Percentiles rank a stretch among this genome's conserved stretches.
These are phyloP conservation scores for Sminthurides bifidus DNA, from an alignment of 1,140 invertebrate species.

Conservation along the genomic window DNA sequence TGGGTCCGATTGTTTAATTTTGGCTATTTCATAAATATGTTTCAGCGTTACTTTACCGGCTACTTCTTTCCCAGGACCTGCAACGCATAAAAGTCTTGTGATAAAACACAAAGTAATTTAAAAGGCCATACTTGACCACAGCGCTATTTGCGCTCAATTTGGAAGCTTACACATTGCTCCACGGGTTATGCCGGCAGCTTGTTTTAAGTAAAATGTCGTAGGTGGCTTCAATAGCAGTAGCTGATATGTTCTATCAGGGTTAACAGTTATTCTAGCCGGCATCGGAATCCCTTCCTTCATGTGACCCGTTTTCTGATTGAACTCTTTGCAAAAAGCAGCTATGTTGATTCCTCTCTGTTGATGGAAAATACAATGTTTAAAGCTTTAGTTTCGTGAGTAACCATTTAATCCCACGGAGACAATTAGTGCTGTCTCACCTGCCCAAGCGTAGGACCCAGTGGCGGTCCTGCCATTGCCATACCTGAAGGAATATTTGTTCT, in stretches of 20 bases:
- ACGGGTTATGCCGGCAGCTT: slow-evolving; percentile 81
- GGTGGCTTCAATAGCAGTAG: slow-evolving; percentile 75
- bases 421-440: slow-evolving; percentile 47
- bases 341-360: slow-evolving; percentile 88
- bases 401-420: neutral
- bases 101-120: neutral
- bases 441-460: slow-evolving; percentile 79
- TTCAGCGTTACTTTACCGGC: slow-evolving; percentile 86
- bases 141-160: neutral
- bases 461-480: slow-evolving; percentile 71
- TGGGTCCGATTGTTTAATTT: slow-evolving; percentile 81
- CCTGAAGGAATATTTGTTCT: slow-evolving; percentile 71
- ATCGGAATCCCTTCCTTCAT: slow-evolving; percentile 87
- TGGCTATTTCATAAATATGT: slow-evolving; percentile 97
- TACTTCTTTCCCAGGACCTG: slow-evolving; percentile 62
- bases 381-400: neutral
- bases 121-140: slow-evolving; percentile 35
- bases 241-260: slow-evolving; percentile 76
- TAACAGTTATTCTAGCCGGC: slow-evolving; percentile 64
- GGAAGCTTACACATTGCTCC: slow-evolving; percentile 53
- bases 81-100: too few species aligned
- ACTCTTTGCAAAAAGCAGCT: slow-evolving; percentile 93
- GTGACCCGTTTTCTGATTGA: slow-evolving; percentile 85
- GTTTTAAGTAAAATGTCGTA: slow-evolving; percentile 73
- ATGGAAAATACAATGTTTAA: slow-evolving; percentile 15